Evolutionary conservation across 2,113 vertebrate genomes (phyloP), one percentile per base, ranked within the genome.

Genomic region (Xyliphius kryptos): DNA sequence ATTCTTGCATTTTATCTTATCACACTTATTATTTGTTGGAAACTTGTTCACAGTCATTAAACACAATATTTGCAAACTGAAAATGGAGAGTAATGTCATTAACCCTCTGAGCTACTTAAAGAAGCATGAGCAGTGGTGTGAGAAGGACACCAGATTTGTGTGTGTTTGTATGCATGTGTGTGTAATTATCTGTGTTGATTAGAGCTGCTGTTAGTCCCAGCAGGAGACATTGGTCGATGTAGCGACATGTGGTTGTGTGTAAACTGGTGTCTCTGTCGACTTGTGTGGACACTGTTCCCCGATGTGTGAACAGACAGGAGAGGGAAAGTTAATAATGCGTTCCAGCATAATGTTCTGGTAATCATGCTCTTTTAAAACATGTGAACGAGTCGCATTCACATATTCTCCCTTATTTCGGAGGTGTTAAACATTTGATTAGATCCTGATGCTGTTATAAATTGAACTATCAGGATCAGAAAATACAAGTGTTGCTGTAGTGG

Each of bases 111-210:
- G 17, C 12, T 14, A 37, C 26, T 59, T 59, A 53, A 66, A 57
- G 17, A 9, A 13, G 16, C 6, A 58, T n/a, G 16, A 46, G 47
- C 49, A 48, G 16, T 46, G 16, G 20, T 44, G 22, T 47, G 38
- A 57, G 48, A 41, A 40, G 32, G 61, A 40, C 37, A 15, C 52
- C n/a, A 13, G 51, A 46, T 41, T 26, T 32, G 47, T 66, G 52
- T 66, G 60, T 72, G 61, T 72, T 67, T 79, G 69, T n/a, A n/a
- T n/a, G n/a, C n/a, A n/a, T 66, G 60, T 72, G 61, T 72, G 67
- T 79, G 69, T 75, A 72, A 69, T 74, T 73, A 78, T 77, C 56
- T 62, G 60, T 78, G 67, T 75, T 72, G 73, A 70, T 77, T 75
- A 75, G 64, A 74, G 68, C 53, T 50, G 68, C 51, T 66, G 72